Percentiles rank a stretch among this genome's conserved stretches.
Conservation (phyloP, 2,888 invertebrate genomes). For the Trissolcus japonicus region DNA sequence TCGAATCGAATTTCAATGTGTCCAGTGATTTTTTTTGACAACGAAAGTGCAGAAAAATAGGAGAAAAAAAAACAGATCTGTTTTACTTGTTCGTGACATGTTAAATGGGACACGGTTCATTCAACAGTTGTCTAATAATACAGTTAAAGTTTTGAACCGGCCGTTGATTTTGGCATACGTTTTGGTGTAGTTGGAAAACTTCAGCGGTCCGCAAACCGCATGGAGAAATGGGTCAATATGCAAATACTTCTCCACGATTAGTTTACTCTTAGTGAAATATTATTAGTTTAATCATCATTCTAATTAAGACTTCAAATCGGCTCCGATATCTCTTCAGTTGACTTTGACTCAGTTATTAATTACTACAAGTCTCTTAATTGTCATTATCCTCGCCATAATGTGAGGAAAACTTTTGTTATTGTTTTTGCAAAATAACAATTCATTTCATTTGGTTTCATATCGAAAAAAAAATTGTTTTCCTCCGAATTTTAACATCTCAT, state of each 20-base stretch:
- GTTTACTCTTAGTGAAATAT: constrained; percentile 48
- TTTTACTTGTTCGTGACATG: constrained; percentile 47
- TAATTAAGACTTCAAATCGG: constrained; percentile 21
- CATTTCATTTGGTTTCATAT: too few relatives aligned
- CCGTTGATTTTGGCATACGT: constrained; percentile 53
- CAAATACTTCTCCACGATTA: constrained; percentile 54
- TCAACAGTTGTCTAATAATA: constrained; percentile 60
- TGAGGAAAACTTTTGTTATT: too few relatives aligned
- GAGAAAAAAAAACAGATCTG: background rate
- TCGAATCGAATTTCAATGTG: too few relatives aligned
- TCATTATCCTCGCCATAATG: too few relatives aligned
- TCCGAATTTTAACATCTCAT: too few relatives aligned
- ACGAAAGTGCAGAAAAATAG: constrained; percentile 3
- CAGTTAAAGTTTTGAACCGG: constrained; percentile 56
- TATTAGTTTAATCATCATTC: constrained; percentile 47
- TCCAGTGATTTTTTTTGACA: constrained; percentile 3
- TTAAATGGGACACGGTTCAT: constrained; percentile 54
- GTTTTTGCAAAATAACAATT: too few relatives aligned
- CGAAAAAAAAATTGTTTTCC: too few relatives aligned
- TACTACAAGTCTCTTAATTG: too few relatives aligned
- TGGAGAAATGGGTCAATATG: constrained; percentile 57
- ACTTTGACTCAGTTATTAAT: background rate
- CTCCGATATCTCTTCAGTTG: background rate
- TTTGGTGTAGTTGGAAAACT: constrained; percentile 54
- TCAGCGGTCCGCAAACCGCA: constrained; percentile 56